Base-by-base conservation (phyloP, 1,140 invertebrate genomes). In the Stenopsyche tienmushanensis region DNA sequence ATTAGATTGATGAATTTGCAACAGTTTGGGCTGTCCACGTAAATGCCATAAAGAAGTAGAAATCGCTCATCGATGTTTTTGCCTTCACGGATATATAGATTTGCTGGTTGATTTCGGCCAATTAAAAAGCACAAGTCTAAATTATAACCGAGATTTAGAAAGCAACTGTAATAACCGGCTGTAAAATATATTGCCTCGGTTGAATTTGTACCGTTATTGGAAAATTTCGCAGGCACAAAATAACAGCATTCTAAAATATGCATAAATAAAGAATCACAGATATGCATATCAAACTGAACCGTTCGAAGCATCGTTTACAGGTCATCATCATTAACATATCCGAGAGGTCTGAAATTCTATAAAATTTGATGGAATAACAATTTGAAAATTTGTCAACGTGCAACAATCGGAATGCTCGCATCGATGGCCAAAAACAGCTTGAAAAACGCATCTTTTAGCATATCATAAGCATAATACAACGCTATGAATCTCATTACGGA, bases 131-230 rank as follows among this genome's bases (percentile, higher is more conserved):
- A 34, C 29, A 34, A 34, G 29, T 34, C 29, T 39, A 29, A 57
- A 57, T 57, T 57, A 57, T 57, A 39, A 10, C 15, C 54, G 39
- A 57, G 34, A 17, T 29, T 39, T 57, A 57, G 54, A 57, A 57
- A 57, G 54, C 39, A 25, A 25, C 18, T 25, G 26, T 26, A 55
- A 55, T 25, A 25, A 55, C 52, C 52, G 52, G 52, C n/a, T 25
- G 52, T 55, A 55, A 55, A 55, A 55, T 55, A 26, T 55, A 55
- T 55, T 55, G 39, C 52, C 26, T 23, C 15, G 24, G 25, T 25
- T 26, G 20, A 39, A 55, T 55, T 24, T 25, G 25, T 34, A 34
- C 29, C 29, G 29, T 34, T 34, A 34, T 34, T 34, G 29, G 5
- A 13, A 34, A 34, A 34, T 34, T 34, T 34, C 29, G 29, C 29